phyloP scores from a whole-genome alignment of 2,797 vertebrate species.

The Borostomias antarcticus region DNA sequence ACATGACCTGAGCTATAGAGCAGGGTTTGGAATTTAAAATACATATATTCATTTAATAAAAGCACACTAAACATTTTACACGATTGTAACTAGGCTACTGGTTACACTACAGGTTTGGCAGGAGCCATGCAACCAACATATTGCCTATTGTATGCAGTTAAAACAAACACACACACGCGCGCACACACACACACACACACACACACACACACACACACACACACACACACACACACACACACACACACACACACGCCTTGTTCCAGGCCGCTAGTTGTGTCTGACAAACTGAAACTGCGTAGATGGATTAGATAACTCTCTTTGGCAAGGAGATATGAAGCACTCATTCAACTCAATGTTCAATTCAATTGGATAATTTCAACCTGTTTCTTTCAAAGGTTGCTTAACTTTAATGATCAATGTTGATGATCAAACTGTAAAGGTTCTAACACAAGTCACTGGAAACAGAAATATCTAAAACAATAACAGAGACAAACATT shows the following conservation, averaged over 20 bases:
- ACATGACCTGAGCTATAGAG: constrained; percentile 33
- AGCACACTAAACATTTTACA: no score
- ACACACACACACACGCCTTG: no score
- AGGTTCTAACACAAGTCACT: not conserved
- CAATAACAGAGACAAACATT: constrained; percentile 5
- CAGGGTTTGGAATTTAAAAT: constrained; percentile 15
- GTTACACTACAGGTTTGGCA: constrained; percentile 3
- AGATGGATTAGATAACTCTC: constrained; percentile 14
- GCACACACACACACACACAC: no score
- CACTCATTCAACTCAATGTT: not conserved
- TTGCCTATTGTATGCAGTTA: no score
- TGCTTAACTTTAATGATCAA: not conserved
- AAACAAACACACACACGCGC: no score
- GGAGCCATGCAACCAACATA: not conserved
- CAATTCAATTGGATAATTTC: not conserved
- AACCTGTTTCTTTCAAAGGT: not conserved
- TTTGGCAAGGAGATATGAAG: constrained; percentile 34
- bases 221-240: not conserved
- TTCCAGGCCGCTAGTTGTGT: no score
- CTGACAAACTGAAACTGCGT: no score
- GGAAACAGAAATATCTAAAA: not conserved
- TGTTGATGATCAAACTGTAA: constrained; percentile 1
- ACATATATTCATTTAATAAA: constrained; percentile 1
- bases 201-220: no score
- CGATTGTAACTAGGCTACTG: not conserved